Evolutionary conservation across 1,140 invertebrate species (phyloP), one percentile per base, ranked within the genome.

Genomic region (Stegodyphus mimosarum): DNA sequence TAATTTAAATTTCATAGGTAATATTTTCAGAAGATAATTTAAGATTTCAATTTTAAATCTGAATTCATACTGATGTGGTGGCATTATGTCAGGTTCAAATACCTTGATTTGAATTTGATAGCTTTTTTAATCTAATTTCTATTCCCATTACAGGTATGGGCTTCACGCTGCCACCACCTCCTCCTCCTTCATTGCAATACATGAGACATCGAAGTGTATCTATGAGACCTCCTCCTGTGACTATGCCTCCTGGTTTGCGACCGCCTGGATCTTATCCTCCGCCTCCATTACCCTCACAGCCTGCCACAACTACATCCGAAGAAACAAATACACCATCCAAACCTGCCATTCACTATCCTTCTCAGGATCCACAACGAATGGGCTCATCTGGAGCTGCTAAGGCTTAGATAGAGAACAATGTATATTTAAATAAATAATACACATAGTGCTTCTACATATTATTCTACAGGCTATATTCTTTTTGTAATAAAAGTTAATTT

Each of bases 341-440:
- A 81, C 86, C 87, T 18, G 87, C 88, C 50, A 94, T 98, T 66
- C 96, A 98, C 90, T 99, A 99, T 92, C 97, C 97, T 4, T 97
- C 96, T 89, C 97, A 98, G 89, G 97, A 99, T 93, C 97, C 97
- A 7, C 94, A 94, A 18, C 93, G 97, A 83, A 94, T 98, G 92
- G 97, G 97, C 0, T 91, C 92, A 13, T 87, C 88, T 71, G 86
- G 87, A 33, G 48, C 75, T n/a, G 15, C 64, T 2, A 72, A 81
- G 17, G 50, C 69, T 50, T 67, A 33, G 33, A 33, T 33, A 3
- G 33, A 33, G 33, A 33, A 33, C 33, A 33, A 33, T 33, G 33
- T 17, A 13, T 9, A 69, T 60, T 60, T 2, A 15, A 11, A 60
- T 2, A 60, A 11, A 15, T 60, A 60, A 60, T 10, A 60, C 15